Evolutionary conservation across 2,888 invertebrate species (phyloP).

Genomic region (Sylvicola cinctus): DNA sequence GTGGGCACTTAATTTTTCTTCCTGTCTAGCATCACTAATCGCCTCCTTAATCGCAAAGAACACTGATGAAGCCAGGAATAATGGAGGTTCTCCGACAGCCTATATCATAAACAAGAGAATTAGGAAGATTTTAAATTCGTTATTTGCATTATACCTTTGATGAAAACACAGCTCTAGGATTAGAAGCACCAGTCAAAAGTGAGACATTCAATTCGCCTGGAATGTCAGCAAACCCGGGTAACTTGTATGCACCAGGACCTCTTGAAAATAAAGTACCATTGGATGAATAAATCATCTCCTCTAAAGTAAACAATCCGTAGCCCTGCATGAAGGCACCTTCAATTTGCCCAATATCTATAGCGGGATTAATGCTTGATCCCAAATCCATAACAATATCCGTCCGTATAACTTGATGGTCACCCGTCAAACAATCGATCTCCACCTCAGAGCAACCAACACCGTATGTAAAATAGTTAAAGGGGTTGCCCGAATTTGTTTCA

Average conservation of each 20-base stretch:
- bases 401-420: constrained; percentile 72
- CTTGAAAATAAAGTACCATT: constrained; percentile 60
- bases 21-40: constrained; percentile 52
- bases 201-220: constrained; percentile 85
- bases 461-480: constrained; percentile 70
- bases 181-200: constrained; percentile 72
- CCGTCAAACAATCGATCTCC: constrained; percentile 84
- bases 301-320: constrained; percentile 77
- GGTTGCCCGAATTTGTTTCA: constrained; percentile 43
- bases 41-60: constrained; percentile 85
- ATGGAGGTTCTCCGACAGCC: constrained; percentile 91
- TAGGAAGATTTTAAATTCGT: constrained; percentile 1
- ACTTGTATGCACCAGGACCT: constrained; percentile 83
- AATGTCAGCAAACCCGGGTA: constrained; percentile 83
- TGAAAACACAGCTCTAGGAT: constrained; percentile 81
- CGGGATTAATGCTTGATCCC: constrained; percentile 86
- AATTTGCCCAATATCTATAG: constrained; percentile 86
- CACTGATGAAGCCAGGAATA: constrained; percentile 71
- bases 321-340: constrained; percentile 93
- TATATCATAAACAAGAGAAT: constrained; percentile 20
- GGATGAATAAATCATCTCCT: constrained; percentile 74
- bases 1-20: constrained; percentile 35
- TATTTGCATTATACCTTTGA: constrained; percentile 50
- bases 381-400: constrained; percentile 95
- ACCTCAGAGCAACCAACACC: constrained; percentile 77